Percentiles rank a stretch among this genome's conserved stretches.
These are phyloP conservation scores for Tetanocera ferruginea DNA, from an alignment of 2,888 invertebrate species.

Conservation along the genomic window DNA sequence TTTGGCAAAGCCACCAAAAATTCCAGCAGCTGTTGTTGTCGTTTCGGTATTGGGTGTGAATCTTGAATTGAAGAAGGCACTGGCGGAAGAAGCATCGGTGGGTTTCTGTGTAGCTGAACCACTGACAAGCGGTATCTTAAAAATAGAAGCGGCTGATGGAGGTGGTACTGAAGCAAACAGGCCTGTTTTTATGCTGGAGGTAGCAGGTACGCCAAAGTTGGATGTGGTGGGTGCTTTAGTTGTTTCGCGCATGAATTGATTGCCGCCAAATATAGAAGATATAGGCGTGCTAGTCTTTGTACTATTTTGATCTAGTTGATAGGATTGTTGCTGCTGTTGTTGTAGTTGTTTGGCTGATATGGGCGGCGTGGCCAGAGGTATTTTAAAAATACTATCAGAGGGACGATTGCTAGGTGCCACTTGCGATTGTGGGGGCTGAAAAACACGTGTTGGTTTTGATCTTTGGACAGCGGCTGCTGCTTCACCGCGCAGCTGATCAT, in stretches of 20 bases:
- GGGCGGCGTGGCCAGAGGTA: slow-evolving; percentile 57
- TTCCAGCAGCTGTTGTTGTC: slow-evolving; percentile 15
- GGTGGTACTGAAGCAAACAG: background rate
- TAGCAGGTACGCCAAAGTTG: background rate
- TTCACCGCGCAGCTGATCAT: slow-evolving; percentile 67
- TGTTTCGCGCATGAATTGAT: slow-evolving; percentile 16
- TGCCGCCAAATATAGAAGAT: slow-evolving; percentile 44
- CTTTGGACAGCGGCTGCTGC: background rate
- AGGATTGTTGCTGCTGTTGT: slow-evolving; percentile 32
- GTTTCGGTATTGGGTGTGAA: slow-evolving; percentile 39
- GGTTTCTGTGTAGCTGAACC: background rate
- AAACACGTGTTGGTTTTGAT: background rate
- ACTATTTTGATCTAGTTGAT: slow-evolving; percentile 16
- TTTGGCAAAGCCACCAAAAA: slow-evolving; percentile 35
- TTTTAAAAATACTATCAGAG: slow-evolving; percentile 60
- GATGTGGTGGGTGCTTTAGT: slow-evolving; percentile 16
- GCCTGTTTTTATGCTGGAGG: background rate
- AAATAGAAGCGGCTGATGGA: slow-evolving; percentile 28
- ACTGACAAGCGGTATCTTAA: slow-evolving; percentile 25
- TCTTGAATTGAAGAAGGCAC: slow-evolving; percentile 44
- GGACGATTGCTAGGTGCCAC: slow-evolving; percentile 8
- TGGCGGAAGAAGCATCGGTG: background rate
- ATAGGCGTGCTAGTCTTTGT: background rate
- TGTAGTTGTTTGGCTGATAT: slow-evolving; percentile 53
- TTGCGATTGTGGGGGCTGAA: background rate